Conservation (phyloP, 2,113 vertebrate genomes). For the Orientallactaga bullata region DNA sequence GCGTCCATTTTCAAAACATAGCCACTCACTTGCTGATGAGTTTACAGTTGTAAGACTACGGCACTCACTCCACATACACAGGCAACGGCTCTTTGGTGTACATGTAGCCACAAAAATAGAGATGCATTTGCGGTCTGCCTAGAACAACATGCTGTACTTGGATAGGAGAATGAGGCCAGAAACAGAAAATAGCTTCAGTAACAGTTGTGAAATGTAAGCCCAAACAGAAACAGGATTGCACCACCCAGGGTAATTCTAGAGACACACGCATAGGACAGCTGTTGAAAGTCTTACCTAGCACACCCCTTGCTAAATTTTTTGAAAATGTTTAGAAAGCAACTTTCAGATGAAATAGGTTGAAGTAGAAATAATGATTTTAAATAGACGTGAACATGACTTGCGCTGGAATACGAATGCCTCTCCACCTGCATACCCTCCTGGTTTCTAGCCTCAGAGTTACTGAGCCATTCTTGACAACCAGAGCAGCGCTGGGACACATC, state of each 20-base stretch:
- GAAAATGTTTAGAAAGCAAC: slow-evolving; percentile 32
- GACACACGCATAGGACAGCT: slow-evolving; percentile 57
- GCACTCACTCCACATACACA: background rate
- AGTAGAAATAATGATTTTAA: background rate
- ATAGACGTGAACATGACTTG: background rate
- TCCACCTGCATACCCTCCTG: background rate
- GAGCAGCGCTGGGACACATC: slow-evolving; percentile 42
- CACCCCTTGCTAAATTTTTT: background rate
- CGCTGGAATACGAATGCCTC: background rate
- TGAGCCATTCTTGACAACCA: background rate
- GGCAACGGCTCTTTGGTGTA: background rate
- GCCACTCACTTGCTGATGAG: background rate
- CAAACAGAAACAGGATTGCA: background rate
- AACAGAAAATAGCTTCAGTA: slow-evolving; percentile 58
- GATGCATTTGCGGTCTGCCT: background rate
- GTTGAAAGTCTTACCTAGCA: slow-evolving; percentile 77
- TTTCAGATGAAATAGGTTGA: slow-evolving; percentile 26
- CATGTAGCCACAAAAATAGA: background rate
- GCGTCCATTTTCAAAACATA: background rate
- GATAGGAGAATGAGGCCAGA: slow-evolving; percentile 76
- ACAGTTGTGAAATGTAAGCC: background rate
- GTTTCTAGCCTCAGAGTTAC: background rate
- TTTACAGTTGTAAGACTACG: background rate
- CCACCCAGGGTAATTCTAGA: slow-evolving; percentile 1
- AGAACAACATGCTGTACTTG: background rate